Evolutionary conservation across 2,113 vertebrate genomes (phyloP).

Genomic region (Regulus satrapa): DNA sequence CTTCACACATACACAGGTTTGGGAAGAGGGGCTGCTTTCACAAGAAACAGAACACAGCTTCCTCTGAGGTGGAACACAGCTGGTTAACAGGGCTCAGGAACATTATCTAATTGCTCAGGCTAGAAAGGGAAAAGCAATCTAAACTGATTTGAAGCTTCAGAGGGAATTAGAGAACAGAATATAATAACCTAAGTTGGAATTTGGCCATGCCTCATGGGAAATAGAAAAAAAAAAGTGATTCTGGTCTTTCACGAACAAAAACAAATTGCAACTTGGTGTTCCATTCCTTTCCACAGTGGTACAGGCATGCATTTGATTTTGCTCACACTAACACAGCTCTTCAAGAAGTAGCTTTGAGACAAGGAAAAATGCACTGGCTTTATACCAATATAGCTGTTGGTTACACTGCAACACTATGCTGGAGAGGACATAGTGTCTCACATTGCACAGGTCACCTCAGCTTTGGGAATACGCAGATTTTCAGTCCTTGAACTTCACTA

Average conservation of each 20-base stretch:
- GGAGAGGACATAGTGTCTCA: neutral
- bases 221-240: neutral
- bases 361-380: neutral
- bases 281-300: neutral
- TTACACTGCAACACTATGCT: neutral
- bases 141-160: slow-evolving; percentile 48
- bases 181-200: slow-evolving; percentile 48
- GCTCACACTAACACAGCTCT: neutral
- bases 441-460: neutral
- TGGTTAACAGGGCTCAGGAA: slow-evolving; percentile 23
- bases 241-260: neutral
- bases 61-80: neutral
- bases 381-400: neutral
- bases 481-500: neutral
- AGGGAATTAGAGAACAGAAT: slow-evolving; percentile 47
- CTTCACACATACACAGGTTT: neutral
- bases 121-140: slow-evolving; percentile 48
- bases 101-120: slow-evolving; percentile 35
- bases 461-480: neutral
- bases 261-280: neutral
- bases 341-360: neutral
- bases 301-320: neutral
- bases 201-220: neutral
- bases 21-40: neutral
- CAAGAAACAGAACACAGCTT: neutral